Evolutionary conservation across 2,113 vertebrate species (phyloP).

Genomic region (Heterocephalus glaber): DNA sequence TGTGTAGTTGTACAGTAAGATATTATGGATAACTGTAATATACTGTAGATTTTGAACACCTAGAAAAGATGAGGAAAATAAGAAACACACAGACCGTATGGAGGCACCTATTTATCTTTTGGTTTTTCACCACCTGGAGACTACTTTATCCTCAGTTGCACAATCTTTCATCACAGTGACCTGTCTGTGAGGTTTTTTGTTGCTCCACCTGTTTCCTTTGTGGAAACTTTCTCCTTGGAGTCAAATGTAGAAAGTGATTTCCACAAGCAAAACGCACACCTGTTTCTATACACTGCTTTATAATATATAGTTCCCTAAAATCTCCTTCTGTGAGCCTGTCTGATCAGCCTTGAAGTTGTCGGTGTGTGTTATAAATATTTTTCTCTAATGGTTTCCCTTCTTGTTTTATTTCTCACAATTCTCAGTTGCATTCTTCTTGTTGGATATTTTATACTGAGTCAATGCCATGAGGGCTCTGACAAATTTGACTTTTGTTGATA

Average conservation of each 20-base stretch:
- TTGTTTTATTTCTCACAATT: not conserved
- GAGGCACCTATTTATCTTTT: no score
- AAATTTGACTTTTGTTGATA: not conserved
- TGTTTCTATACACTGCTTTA: not conserved
- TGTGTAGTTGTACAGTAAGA: not conserved
- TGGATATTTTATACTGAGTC: not conserved
- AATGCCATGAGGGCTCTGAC: not conserved
- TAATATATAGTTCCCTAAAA: not conserved
- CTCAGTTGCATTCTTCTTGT: not conserved
- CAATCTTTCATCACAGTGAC: not conserved
- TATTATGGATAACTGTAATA: no score
- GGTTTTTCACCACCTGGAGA: no score
- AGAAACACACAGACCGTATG: no score
- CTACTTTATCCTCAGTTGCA: not conserved
- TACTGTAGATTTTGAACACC: no score
- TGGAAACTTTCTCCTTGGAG: not conserved
- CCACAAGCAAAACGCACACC: not conserved
- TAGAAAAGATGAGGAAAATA: no score
- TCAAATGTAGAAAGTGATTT: not conserved
- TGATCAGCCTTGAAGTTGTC: not conserved
- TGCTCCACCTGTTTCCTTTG: not conserved
- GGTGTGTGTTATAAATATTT: not conserved
- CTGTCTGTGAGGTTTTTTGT: not conserved
- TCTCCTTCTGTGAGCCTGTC: not conserved
- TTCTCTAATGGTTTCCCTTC: not conserved